Evolutionary conservation across 2,113 vertebrate genomes (phyloP).

Genomic region (Cebidichthys violaceus): DNA sequence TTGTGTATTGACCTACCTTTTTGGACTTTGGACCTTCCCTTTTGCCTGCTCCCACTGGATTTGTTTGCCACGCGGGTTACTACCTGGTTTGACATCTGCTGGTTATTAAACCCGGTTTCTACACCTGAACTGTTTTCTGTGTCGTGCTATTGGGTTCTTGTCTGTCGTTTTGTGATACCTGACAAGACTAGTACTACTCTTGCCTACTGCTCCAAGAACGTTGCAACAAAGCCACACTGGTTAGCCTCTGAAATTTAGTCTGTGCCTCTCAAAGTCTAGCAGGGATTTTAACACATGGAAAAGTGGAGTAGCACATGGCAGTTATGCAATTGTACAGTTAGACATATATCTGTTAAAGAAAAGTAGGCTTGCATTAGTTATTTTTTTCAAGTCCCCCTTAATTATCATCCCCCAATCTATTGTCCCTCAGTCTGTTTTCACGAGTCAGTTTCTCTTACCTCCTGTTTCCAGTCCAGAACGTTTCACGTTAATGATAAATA

Average conservation of each 20-base stretch:
- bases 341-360: neutral
- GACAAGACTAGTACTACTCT: neutral
- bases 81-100: too few relatives aligned
- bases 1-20: too few relatives aligned
- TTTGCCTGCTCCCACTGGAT: too few relatives aligned
- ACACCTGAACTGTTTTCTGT: too few relatives aligned
- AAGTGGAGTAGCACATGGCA: neutral
- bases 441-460: neutral
- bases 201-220: slow-evolving; percentile 13
- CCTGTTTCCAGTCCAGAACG: neutral
- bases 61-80: too few relatives aligned
- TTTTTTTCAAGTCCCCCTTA: neutral
- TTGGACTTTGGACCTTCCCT: too few relatives aligned
- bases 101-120: too few relatives aligned
- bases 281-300: neutral
- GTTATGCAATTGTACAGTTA: neutral
- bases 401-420: neutral
- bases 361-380: neutral
- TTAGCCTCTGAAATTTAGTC: neutral
- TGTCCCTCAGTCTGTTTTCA: neutral
- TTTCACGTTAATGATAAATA: neutral
- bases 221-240: neutral
- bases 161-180: too few relatives aligned
- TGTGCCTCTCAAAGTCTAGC: neutral
- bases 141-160: too few relatives aligned